Evolutionary conservation across 37 sponge, comb jelly and placozoan genomes (phyloP).

Genomic region (Geodia barretti): DNA sequence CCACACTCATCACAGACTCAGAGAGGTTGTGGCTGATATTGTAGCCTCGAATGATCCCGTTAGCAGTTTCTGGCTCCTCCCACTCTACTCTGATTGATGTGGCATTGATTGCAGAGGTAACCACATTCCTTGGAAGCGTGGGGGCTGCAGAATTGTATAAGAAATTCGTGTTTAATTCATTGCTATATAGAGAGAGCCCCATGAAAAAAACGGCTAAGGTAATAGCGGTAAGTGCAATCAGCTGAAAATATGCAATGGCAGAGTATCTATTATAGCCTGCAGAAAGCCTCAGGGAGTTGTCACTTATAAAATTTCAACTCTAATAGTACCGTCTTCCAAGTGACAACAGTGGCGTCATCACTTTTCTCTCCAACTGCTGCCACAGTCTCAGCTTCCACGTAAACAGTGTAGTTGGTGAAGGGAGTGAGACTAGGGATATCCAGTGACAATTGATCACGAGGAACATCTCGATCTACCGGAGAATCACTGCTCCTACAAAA

Average conservation of each 20-base stretch:
- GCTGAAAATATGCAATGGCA: too few relatives aligned
- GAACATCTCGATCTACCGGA: not conserved
- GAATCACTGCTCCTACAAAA: not conserved
- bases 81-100: conserved; percentile 32
- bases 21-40: not conserved
- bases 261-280: too few relatives aligned
- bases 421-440: too few relatives aligned
- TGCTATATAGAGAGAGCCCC: too few relatives aligned
- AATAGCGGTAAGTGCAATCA: too few relatives aligned
- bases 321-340: not conserved
- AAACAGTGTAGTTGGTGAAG: conserved; percentile 26
- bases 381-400: conserved; percentile 25
- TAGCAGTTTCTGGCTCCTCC: conserved; percentile 31
- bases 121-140: not conserved
- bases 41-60: conserved; percentile 38
- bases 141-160: not conserved
- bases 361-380: conserved; percentile 27
- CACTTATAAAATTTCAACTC: too few relatives aligned
- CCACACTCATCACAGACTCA: too few relatives aligned
- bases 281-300: too few relatives aligned
- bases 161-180: too few relatives aligned
- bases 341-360: not conserved
- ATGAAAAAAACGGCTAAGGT: too few relatives aligned
- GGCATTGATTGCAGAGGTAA: not conserved
- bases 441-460: too few relatives aligned